Conservation (phyloP, 2,888 invertebrate species). For the Ophion costatus region DNA sequence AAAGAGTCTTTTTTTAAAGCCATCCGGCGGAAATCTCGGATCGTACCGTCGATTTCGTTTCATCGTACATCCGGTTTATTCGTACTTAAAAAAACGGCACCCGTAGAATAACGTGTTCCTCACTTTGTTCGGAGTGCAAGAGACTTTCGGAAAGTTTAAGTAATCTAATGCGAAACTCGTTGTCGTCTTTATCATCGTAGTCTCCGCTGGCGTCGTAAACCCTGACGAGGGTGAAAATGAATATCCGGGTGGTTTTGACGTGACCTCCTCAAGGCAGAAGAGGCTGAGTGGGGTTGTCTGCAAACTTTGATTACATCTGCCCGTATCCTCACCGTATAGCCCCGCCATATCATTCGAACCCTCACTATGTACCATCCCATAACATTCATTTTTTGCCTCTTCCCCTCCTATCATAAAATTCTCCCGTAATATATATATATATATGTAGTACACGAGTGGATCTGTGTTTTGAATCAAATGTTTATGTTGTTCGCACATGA, state of each 20-base stretch:
- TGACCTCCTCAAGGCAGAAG: slow-evolving; percentile 67
- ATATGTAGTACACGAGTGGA: background rate
- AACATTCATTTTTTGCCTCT: slow-evolving; percentile 30
- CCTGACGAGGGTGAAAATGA: slow-evolving; percentile 71
- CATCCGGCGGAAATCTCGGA: background rate
- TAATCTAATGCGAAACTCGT: slow-evolving; percentile 63
- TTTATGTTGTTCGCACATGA: too few relatives aligned
- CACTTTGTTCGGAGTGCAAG: background rate
- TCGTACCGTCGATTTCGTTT: background rate
- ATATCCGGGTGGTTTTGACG: slow-evolving; percentile 74
- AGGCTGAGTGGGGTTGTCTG: slow-evolving; percentile 76
- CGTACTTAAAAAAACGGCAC: background rate
- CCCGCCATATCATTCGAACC: slow-evolving; percentile 68
- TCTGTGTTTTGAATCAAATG: background rate
- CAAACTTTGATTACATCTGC: slow-evolving; percentile 81
- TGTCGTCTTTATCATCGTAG: slow-evolving; percentile 42
- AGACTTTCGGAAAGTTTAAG: slow-evolving; percentile 33
- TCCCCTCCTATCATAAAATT: slow-evolving; percentile 23
- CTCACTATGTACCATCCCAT: slow-evolving; percentile 46
- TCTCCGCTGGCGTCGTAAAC: slow-evolving; percentile 43
- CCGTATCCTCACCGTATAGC: slow-evolving; percentile 69
- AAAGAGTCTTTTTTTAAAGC: background rate
- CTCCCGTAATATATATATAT: background rate
- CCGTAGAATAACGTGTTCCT: background rate
- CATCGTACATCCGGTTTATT: slow-evolving; percentile 2